Conservation (phyloP, 2,888 invertebrate species). For the Augiades crinisus region DNA sequence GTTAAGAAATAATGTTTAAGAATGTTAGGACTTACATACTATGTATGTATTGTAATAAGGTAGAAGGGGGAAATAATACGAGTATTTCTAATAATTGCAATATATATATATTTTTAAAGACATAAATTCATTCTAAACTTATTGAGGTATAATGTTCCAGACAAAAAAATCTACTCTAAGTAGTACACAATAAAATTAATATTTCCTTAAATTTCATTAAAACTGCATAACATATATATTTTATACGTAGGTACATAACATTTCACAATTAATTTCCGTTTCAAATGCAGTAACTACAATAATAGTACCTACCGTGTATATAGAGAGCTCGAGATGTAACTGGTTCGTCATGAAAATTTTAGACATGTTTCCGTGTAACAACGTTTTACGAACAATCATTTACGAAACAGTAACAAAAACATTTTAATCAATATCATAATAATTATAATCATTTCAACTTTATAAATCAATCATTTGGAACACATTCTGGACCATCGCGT, state of each 20-base stretch:
- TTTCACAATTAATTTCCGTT: conserved; percentile 28
- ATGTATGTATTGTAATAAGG: not conserved
- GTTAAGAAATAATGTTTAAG: too few relatives aligned
- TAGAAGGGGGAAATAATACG: conserved; percentile 29
- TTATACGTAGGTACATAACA: conserved; percentile 26
- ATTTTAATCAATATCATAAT: conserved; percentile 41
- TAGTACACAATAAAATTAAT: conserved; percentile 60
- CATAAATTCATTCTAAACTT: conserved; percentile 74
- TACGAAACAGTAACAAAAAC: conserved; percentile 57
- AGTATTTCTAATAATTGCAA: conserved; percentile 47
- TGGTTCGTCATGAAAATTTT: conserved; percentile 19
- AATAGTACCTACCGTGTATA: conserved; percentile 39
- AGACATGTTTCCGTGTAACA: conserved; percentile 11
- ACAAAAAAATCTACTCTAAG: conserved; percentile 65
- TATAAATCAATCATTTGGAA: conserved; percentile 69
- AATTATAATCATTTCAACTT: conserved; percentile 40
- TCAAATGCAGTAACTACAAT: conserved; percentile 27
- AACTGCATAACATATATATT: conserved; percentile 44
- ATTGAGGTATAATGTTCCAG: conserved; percentile 77
- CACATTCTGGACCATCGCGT: conserved; percentile 68
- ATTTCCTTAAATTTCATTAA: conserved; percentile 52
- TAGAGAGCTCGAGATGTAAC: conserved; percentile 59
- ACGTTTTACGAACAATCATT: conserved; percentile 41
- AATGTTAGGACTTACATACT: too few relatives aligned
- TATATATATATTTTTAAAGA: conserved; percentile 58